A percentile compares a stretch with the other conserved stretches of the same genome.
phyloP scores from a whole-genome alignment of 1,140 invertebrate species.

The Leptinotarsa texana region DNA sequence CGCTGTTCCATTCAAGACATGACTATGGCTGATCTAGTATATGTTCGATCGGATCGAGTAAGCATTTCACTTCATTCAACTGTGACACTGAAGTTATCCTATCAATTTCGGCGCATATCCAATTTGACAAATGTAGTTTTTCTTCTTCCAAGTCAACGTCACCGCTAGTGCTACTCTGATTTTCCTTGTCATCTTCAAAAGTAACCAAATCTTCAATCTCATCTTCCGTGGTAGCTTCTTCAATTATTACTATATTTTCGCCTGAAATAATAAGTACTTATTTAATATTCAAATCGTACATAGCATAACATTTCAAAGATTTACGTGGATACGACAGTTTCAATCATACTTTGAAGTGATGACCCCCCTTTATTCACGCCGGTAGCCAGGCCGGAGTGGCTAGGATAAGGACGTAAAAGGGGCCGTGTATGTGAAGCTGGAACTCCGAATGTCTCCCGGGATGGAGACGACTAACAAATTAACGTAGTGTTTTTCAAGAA shows the following conservation, averaged over 20 bases:
- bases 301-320: too few species aligned
- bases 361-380: too few species aligned
- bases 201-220: neutral
- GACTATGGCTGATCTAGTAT: neutral
- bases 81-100: neutral
- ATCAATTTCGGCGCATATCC: neutral
- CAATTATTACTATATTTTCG: neutral
- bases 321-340: too few species aligned
- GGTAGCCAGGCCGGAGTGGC: too few species aligned
- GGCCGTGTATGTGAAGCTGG: too few species aligned
- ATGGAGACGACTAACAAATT: too few species aligned
- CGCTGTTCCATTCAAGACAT: too few species aligned
- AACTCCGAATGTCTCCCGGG: too few species aligned
- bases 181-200: neutral
- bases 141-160: neutral
- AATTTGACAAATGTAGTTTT: neutral
- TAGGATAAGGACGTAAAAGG: too few species aligned
- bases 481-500: too few species aligned
- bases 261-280: neutral
- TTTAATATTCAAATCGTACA: neutral
- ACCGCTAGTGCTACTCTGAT: neutral
- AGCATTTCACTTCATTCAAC: neutral
- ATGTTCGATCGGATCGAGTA: neutral
- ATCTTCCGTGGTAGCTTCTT: neutral
- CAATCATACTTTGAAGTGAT: too few species aligned